These are phyloP conservation scores for Microcebus lehilahytsara DNA, from an alignment of 2,113 vertebrate species.

Conservation along the genomic window DNA sequence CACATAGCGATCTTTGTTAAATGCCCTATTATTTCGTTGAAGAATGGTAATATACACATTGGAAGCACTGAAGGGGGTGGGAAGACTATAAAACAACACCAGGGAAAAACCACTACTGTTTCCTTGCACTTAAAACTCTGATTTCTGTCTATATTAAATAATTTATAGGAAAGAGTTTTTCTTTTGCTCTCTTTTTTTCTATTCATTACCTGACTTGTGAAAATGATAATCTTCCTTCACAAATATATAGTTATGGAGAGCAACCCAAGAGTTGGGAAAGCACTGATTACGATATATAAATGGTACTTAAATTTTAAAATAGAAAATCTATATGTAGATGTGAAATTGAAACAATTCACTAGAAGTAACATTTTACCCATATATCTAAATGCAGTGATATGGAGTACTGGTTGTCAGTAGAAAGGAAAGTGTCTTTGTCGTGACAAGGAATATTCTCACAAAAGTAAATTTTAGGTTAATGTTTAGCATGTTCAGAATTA, in stretches of 20 bases:
- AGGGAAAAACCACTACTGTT: constrained; percentile 75
- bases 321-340: constrained; percentile 79
- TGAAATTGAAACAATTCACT: constrained; percentile 82
- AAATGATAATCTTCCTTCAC: constrained; percentile 81
- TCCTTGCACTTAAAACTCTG: constrained; percentile 69
- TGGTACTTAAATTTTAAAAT: constrained; percentile 81
- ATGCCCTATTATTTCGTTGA: constrained; percentile 83
- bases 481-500: constrained; percentile 77
- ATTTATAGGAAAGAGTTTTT: constrained; percentile 55
- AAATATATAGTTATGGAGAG: constrained; percentile 81
- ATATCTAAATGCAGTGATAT: constrained; percentile 74
- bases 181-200: constrained; percentile 70
- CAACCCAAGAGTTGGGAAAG: constrained; percentile 81
- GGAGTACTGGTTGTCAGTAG: constrained; percentile 73
- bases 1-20: constrained; percentile 89
- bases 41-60: constrained; percentile 85
- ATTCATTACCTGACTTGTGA: constrained; percentile 73
- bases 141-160: neutral
- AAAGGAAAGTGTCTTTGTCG: constrained; percentile 72
- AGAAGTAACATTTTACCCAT: constrained; percentile 77
- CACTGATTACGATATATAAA: constrained; percentile 81
- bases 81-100: constrained; percentile 83
- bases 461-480: constrained; percentile 55
- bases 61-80: constrained; percentile 81
- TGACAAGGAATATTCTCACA: constrained; percentile 28